Base-by-base conservation (phyloP, 2,888 invertebrate genomes). In the Physocephala rufipes region DNA sequence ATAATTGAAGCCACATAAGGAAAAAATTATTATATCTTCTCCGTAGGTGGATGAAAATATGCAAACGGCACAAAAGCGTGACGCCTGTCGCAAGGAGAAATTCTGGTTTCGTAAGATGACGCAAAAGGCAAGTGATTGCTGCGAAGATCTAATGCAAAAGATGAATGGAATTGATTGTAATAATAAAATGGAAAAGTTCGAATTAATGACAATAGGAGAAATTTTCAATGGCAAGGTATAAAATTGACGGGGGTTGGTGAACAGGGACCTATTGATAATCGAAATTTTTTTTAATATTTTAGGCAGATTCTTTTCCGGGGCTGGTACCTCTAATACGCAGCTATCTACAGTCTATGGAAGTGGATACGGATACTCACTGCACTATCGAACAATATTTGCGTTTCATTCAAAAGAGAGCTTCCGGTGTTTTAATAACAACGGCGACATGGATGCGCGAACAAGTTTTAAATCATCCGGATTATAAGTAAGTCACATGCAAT, bases 351-450 rank as follows among this genome's bases (percentile, higher is more conserved):
- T 94, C 94, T 73, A 95, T 98, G 91, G 98, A 99, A 85, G 95
- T 98, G 65, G 99, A 99, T 87, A 96, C 97, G 1, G 99, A 99
- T 86, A 99, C 98, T 53, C 95, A 96, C 85, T 99, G 99, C 87
- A 96, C 97, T 12, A 94, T 99, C 81, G 94, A 95, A 85, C 95
- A 97, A 87, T 99, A 99, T 88, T 90, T 99, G 75, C 95, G 93
- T 82, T 90, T 98, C 74, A 97, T 99, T 82, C 93, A 93, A 84
- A 90, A 91, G 71, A 89, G 95, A 79, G 95, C 96, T 7, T 90
- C 93, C 78, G 98, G 98, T 36, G 94, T 96, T 84, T 90, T 97
- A 69, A 88, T 91, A 82, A 99, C 99, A 67, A 95, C 96, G 78
- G 99, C 99, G 55, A 89, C 93, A 45, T 99, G 97, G 97, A 93